A percentile compares a stretch with the other conserved stretches of the same genome.
Conservation (phyloP, 2,888 invertebrate genomes). For the Frankliniella fusca region DNA sequence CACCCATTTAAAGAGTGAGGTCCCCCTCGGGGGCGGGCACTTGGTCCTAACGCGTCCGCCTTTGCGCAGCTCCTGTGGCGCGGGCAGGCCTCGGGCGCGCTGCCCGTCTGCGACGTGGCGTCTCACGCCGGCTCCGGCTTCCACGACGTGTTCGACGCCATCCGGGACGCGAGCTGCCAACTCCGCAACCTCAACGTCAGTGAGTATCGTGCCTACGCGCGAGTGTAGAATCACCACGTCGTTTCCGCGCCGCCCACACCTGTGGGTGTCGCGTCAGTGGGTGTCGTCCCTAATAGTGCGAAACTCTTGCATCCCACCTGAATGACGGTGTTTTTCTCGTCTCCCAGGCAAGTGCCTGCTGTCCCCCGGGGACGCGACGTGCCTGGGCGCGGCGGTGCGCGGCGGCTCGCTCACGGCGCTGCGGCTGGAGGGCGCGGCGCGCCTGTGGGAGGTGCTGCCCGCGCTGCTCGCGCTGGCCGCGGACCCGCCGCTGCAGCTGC, state of each 20-base stretch:
- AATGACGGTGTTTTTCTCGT: no score
- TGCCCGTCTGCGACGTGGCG: constrained; percentile 42
- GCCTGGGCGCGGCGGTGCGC: constrained; percentile 54
- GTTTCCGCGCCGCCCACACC: no score
- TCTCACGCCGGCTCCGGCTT: constrained; percentile 44
- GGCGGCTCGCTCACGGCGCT: constrained; percentile 53
- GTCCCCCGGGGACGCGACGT: constrained; percentile 54
- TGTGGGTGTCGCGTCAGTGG: no score
- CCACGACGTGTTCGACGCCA: constrained; percentile 49
- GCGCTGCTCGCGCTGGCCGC: constrained; percentile 54
- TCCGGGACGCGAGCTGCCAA: constrained; percentile 52
- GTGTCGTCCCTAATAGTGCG: no score
- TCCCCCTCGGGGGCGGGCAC: no score
- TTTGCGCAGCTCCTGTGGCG: not conserved
- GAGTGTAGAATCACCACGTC: no score
- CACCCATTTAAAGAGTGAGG: no score
- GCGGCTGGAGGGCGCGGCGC: constrained; percentile 53
- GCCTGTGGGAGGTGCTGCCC: constrained; percentile 54
- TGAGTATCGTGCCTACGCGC: not conserved
- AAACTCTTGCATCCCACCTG: no score
- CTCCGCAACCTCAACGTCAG: constrained; percentile 54
- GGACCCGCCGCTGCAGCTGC: constrained; percentile 52
- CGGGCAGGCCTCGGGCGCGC: not conserved
- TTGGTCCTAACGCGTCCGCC: not conserved
- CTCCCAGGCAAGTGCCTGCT: constrained; percentile 53